Evolutionary conservation across 2,888 invertebrate species (phyloP), one percentile per base, ranked within the genome.

Genomic region (Drosophila atripex): DNA sequence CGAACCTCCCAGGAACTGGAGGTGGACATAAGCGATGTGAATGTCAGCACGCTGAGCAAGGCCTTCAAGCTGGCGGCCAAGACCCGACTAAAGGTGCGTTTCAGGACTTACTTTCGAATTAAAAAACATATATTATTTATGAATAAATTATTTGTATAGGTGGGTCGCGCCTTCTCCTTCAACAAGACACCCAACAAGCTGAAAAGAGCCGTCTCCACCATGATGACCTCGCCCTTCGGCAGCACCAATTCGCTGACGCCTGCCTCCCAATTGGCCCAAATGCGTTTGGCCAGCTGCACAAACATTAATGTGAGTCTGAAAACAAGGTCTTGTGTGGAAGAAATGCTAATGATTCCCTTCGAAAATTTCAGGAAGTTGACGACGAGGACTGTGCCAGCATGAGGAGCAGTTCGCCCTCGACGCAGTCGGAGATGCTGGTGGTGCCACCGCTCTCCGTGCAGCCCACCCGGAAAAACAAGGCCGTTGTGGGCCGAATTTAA

Each of bases 181-280:
- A 98, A 97, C 92, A 97, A 97, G 92, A 98, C 98, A 28, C 98
- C 98, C 52, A 96, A 96, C 75, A 97, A 97, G 91, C 92, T 98
- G 86, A 98, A 98, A 92, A 94, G 98, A 63, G 98, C 98, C 30
- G 96, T 98, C 92, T 98, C 98, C 18, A 97, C 97, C 45, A 97
- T 97, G 95, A 97, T 97, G 94, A 96, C 96, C 69, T 95, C 95
- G 77, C 97, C 97, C 11, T 96, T 97, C 91, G 96, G 96, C 80
- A 96, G 96, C 90, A 95, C 96, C 53, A 95, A 95, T 77, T 96
- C 96, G 88, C 93, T 96, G 75, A 96, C 96, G 75, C 96, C 96
- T 38, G 95, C 96, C 71, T 95, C 96, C 75, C 96, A 96, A 92
- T 93, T 96, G 85, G 96, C 96, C 47, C 96, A 96, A 92, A 96